Conservation (phyloP, 2,888 invertebrate genomes). For the Bhutanitis thaidina region DNA sequence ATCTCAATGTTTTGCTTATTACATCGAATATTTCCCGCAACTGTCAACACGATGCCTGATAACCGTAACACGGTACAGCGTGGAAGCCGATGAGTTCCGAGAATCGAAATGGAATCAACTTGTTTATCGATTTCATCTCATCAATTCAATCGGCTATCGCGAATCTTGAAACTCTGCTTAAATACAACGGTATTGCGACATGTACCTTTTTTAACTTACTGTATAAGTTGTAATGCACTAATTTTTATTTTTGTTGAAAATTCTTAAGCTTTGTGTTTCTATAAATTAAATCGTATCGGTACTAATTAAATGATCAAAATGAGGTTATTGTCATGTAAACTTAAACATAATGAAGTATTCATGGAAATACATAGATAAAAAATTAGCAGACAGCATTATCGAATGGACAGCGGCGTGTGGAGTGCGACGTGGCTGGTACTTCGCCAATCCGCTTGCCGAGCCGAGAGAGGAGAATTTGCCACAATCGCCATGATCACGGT, state of each 20-base stretch:
- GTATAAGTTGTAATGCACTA: no score
- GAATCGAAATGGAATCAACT: slow-evolving; percentile 10
- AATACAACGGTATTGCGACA: background rate
- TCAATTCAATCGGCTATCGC: slow-evolving; percentile 14
- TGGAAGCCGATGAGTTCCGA: slow-evolving; percentile 5
- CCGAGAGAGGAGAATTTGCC: no score
- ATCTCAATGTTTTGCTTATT: slow-evolving; percentile 11
- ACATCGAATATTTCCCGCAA: slow-evolving; percentile 26
- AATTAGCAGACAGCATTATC: no score
- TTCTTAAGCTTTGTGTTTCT: no score
- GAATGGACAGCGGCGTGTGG: background rate
- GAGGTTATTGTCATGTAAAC: no score
- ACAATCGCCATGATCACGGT: no score
- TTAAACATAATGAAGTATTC: no score
- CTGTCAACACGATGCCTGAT: slow-evolving; percentile 28
- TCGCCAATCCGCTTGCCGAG: no score
- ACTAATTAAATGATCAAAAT: no score
- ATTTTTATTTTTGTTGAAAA: no score
- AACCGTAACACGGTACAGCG: slow-evolving; percentile 8
- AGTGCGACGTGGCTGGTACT: background rate
- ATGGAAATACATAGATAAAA: no score
- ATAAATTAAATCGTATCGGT: no score
- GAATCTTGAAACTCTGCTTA: slow-evolving; percentile 6
- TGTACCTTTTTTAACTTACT: background rate
- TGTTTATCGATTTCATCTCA: slow-evolving; percentile 15